Conservation (phyloP, 2,888 invertebrate species). For the Caenorhabditis sp. region DNA sequence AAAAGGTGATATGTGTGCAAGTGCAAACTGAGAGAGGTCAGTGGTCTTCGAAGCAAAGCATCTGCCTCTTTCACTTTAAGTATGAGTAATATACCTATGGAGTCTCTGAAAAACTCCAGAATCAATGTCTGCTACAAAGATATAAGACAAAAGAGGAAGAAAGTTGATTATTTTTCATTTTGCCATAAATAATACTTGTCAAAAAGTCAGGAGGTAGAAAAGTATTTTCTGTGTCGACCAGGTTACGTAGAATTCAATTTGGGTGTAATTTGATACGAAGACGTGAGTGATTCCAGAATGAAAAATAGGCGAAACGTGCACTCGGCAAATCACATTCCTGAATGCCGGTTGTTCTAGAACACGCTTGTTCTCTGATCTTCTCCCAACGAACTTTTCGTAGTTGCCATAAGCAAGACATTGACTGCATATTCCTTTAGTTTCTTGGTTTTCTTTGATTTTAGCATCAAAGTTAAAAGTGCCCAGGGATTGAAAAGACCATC, state of each 20-base stretch:
- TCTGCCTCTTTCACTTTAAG: background rate
- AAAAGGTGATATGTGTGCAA: background rate
- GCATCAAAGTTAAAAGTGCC: too few species aligned
- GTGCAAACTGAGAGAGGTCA: background rate
- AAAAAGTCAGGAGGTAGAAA: slow-evolving; percentile 3
- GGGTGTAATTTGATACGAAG: background rate
- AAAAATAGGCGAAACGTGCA: background rate
- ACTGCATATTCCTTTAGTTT: too few species aligned
- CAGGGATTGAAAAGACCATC: too few species aligned
- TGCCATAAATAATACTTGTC: background rate
- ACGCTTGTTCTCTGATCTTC: too few species aligned
- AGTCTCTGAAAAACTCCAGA: background rate
- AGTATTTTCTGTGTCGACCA: background rate
- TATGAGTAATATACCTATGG: background rate
- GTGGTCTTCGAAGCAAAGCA: background rate
- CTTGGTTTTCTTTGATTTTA: too few species aligned
- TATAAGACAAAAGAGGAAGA: too few species aligned
- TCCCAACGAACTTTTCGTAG: too few species aligned
- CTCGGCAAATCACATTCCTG: too few species aligned
- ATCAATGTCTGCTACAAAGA: too few species aligned
- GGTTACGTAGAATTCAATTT: background rate
- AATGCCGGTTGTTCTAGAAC: too few species aligned
- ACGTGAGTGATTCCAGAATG: background rate
- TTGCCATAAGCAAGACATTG: too few species aligned
- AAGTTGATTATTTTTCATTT: slow-evolving; percentile 1